These are phyloP conservation scores for Hyles euphorbiae DNA, from an alignment of 1,140 invertebrate genomes.

Conservation along the genomic window DNA sequence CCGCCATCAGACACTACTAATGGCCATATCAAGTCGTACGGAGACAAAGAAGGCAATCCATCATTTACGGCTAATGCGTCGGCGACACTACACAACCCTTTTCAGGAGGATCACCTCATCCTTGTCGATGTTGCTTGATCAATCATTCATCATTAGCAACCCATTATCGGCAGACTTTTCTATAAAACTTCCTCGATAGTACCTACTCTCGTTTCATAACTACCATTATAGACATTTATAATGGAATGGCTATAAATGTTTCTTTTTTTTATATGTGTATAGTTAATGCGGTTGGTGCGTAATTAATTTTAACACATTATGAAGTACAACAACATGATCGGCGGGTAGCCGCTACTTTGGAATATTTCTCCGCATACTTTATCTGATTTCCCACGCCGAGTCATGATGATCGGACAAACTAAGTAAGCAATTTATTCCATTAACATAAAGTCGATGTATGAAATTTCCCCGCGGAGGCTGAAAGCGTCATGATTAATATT, in stretches of 20 bases:
- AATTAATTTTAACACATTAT: too few species aligned
- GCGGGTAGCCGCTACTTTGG: neutral
- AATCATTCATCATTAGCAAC: slow-evolving; percentile 6
- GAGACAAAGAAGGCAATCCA: slow-evolving; percentile 1
- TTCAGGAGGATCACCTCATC: neutral
- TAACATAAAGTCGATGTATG: slow-evolving; percentile 52
- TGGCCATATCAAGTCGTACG: too few species aligned
- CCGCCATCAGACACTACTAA: too few species aligned
- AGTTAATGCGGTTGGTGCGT: too few species aligned
- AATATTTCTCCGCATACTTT: neutral
- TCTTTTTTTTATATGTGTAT: too few species aligned
- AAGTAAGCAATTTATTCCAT: slow-evolving; percentile 45
- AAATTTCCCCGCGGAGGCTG: slow-evolving; percentile 31
- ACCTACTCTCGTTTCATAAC: too few species aligned
- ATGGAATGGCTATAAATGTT: too few species aligned
- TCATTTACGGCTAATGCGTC: slow-evolving; percentile 10
- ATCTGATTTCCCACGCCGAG: neutral
- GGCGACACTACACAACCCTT: slow-evolving; percentile 6
- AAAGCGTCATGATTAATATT: slow-evolving; percentile 52
- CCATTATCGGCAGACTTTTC: slow-evolving; percentile 3
- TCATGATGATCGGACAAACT: slow-evolving; percentile 25
- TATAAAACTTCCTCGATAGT: neutral
- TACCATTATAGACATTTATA: too few species aligned
- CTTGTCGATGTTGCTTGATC: neutral
- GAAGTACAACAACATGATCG: too few species aligned